Conservation (phyloP, 2,797 vertebrate genomes). For the Zalophus californianus region DNA sequence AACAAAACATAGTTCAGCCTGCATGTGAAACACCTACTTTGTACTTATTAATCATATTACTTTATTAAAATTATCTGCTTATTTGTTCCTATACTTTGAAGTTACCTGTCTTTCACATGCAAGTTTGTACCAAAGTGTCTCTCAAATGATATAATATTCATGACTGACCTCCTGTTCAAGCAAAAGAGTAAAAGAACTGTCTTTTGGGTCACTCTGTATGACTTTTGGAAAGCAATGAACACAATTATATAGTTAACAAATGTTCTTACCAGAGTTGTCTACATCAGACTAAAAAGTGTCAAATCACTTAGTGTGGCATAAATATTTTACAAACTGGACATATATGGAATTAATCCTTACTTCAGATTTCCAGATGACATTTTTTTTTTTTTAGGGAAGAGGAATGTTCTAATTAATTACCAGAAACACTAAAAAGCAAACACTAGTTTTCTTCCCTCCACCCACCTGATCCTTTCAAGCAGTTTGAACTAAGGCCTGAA, state of each 20-base stretch:
- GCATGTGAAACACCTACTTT: background rate
- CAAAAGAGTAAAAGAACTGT: background rate
- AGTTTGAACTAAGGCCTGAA: background rate
- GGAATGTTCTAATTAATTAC: background rate
- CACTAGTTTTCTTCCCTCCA: background rate
- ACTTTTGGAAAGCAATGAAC: background rate
- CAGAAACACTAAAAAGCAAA: conserved; percentile 23
- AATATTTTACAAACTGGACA: conserved; percentile 45
- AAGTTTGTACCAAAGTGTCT: background rate
- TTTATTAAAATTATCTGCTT: background rate
- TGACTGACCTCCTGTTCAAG: background rate
- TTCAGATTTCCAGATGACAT: background rate
- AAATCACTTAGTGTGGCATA: conserved; percentile 24
- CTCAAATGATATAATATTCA: background rate
- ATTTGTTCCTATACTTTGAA: background rate
- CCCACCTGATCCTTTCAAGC: background rate
- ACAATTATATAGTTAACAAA: background rate
- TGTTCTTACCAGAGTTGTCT: background rate
- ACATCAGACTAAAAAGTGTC: background rate
- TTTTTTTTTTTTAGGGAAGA: background rate
- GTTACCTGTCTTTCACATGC: background rate
- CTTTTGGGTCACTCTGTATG: background rate
- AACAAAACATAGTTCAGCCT: background rate
- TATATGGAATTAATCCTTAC: background rate
- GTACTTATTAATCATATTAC: background rate